phyloP scores from a whole-genome alignment of 2,797 vertebrate species.

The Sebastes nivosus region DNA sequence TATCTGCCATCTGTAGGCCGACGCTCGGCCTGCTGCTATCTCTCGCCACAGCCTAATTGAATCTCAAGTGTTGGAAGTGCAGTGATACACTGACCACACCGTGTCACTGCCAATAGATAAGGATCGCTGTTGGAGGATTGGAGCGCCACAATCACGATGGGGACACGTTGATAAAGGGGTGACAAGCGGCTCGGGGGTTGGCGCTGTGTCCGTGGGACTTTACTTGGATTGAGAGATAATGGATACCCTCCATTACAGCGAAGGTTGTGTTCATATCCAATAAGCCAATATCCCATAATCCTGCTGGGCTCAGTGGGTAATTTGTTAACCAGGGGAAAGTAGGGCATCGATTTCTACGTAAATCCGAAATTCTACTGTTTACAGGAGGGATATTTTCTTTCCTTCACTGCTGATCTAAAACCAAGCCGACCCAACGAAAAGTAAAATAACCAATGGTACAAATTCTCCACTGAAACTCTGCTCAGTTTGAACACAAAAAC shows the following conservation, averaged over 20 bases:
- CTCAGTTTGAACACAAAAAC: background rate
- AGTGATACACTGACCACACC: conserved; percentile 68
- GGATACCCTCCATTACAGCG: conserved; percentile 59
- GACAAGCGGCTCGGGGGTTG: conserved; percentile 45
- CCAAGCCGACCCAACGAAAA: background rate
- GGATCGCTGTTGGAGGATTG: conserved; percentile 61
- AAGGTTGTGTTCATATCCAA: conserved; percentile 58
- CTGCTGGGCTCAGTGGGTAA: conserved; percentile 36
- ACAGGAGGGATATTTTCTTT: background rate
- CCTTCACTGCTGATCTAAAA: background rate
- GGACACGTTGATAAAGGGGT: conserved; percentile 63
- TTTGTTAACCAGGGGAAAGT: conserved; percentile 51
- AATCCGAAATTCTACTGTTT: background rate
- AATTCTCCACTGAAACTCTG: background rate
- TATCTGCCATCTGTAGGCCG: conserved; percentile 73
- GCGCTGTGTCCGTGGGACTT: conserved; percentile 39
- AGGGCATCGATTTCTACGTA: conserved; percentile 17
- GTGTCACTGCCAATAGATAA: conserved; percentile 77
- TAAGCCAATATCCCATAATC: conserved; percentile 63
- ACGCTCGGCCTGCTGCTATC: conserved; percentile 53
- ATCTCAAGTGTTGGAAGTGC: conserved; percentile 76
- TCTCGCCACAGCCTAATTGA: conserved; percentile 75
- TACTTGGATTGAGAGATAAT: conserved; percentile 65
- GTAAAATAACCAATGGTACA: background rate
- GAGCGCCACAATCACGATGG: conserved; percentile 61